Evolutionary conservation across 2,888 invertebrate genomes (phyloP), one percentile per base, ranked within the genome.

Genomic region (Choreutis nemorana): DNA sequence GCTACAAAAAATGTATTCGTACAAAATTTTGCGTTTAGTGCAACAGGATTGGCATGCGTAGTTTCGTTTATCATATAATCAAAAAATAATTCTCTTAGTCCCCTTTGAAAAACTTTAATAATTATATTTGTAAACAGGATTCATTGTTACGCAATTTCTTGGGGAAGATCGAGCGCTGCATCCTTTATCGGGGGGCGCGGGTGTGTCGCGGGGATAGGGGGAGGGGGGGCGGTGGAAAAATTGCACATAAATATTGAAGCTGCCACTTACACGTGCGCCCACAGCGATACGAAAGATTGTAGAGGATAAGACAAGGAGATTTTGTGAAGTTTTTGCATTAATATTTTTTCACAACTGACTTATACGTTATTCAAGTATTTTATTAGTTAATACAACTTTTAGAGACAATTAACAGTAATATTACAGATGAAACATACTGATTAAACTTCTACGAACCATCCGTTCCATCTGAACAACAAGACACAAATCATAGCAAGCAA

Each of bases 241-340:
- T 78, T 78, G 75, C 73, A 72, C 78, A 77, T 78, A 78, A 78
- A 78, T 78, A 78, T 78, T 78, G 78, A 73, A 78, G 78, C 77
- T 75, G 78, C 78, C 78, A 78, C 72, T 75, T 78, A 77, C 78
- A 78, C 77, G 78, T 78, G 78, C 72, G 73, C 70, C 68, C 63
- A 55, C 54, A 48, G 63, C 49, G 43, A 34, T 36, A 27, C 31
- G 54, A 26, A 29, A 36, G 53, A 20, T 26, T 54, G n/a, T n/a
- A n/a, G n/a, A n/a, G n/a, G n/a, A n/a, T n/a, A n/a, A n/a, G n/a
- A n/a, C n/a, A n/a, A n/a, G n/a, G n/a, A n/a, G n/a, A n/a, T n/a
- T n/a, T n/a, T n/a, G n/a, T n/a, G n/a, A n/a, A n/a, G n/a, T n/a
- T n/a, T n/a, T n/a, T n/a, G n/a, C n/a, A n/a, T n/a, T n/a, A n/a